phyloP scores from a whole-genome alignment of 2,797 vertebrate species.

The Pristis pectinata region DNA sequence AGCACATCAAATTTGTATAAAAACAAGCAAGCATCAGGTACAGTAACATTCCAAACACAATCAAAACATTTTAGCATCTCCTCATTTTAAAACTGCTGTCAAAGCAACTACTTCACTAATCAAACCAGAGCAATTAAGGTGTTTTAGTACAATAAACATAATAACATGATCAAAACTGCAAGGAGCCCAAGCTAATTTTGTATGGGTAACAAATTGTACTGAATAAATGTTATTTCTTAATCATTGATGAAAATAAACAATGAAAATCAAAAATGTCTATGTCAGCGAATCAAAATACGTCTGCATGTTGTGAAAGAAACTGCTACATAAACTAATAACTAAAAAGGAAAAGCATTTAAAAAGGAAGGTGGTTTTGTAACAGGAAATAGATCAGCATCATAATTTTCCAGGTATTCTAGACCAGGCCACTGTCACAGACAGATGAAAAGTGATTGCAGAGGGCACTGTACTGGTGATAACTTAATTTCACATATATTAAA shows the following conservation, averaged over 20 bases:
- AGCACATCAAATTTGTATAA: not conserved
- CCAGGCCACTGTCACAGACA: not conserved
- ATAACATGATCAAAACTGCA: not conserved
- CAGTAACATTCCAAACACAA: slow-evolving; percentile 14
- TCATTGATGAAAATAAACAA: not conserved
- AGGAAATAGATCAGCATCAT: not conserved
- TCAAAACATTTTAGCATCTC: slow-evolving; percentile 9
- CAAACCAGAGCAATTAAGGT: not conserved
- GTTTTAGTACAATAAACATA: not conserved
- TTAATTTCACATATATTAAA: not conserved
- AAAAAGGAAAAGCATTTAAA: not conserved
- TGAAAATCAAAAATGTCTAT: not conserved
- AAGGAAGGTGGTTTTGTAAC: not conserved
- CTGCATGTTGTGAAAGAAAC: not conserved
- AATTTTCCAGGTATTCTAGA: not conserved
- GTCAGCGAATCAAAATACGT: not conserved
- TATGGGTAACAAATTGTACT: not conserved
- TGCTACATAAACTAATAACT: not conserved
- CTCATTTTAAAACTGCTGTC: not conserved
- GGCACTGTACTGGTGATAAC: not conserved
- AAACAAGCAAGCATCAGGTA: not conserved
- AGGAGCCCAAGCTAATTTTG: not conserved
- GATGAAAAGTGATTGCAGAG: not conserved
- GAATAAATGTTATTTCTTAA: not conserved
- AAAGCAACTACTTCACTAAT: not conserved